Evolutionary conservation across 2,888 invertebrate species (phyloP), one percentile per base, ranked within the genome.

Genomic region (Pyrrhia umbra): DNA sequence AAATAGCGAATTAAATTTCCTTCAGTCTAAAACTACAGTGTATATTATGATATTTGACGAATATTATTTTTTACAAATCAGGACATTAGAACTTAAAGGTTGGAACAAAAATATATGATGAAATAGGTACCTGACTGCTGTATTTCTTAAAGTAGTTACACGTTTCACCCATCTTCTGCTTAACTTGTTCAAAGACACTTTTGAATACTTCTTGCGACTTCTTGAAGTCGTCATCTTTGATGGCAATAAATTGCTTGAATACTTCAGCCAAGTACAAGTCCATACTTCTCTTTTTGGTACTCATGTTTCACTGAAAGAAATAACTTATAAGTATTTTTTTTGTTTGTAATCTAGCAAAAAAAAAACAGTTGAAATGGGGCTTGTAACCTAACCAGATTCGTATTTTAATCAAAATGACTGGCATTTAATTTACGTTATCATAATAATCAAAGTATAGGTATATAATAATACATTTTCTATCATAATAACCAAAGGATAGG

Each of bases 101-200:
- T 13, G 30, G 13, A 25, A 37, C 18, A 27, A 27, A 23, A 6
- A 21, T 21, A 10, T 30, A 6, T 21, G 0, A 20, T 4, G 9
- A 34, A 30, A 20, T 56, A 34, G 10, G n/a, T 59, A 93, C 93
- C 85, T 93, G 89, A 18, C 83, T 88, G 47, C 90, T 88, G 63
- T 92, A 93, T 68, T 86, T 89, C 20, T 78, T 79, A 56, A 91
- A 93, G 58, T 85, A 93, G 60, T 89, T 91, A 75, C 92, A 92
- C 34, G 92, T 86, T 50, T 91, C 90, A 1, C 87, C 88, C 92
- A 94, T 92, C 49, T 89, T 90, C 58, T 84, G 80, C 60, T 90
- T 92, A 25, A 93, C 85, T 66, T 89, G 87, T 3, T 90, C 86
- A 62, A 93, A 93, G 1, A 92, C 92, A 68, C 82, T 83, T 51